These are phyloP conservation scores for Pseudopodoces humilis DNA, from an alignment of 2,113 vertebrate genomes.

Conservation along the genomic window DNA sequence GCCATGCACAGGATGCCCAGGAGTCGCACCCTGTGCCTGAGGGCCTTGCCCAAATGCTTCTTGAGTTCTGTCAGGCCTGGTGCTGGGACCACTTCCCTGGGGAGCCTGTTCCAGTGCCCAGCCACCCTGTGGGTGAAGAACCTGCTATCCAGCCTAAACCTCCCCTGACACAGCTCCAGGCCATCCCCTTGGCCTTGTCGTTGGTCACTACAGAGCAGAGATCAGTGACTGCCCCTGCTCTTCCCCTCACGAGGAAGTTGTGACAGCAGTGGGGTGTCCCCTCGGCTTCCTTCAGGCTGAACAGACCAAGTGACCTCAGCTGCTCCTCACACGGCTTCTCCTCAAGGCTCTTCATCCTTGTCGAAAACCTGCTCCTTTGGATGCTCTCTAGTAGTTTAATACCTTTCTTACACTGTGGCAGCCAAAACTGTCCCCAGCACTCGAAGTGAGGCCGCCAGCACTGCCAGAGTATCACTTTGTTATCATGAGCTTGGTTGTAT, in stretches of 20 bases:
- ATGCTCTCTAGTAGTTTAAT: accelerated
- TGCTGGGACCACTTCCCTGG: too few relatives aligned
- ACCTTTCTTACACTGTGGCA: not conserved
- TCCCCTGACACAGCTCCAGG: not conserved
- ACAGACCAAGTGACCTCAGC: too few relatives aligned
- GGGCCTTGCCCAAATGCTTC: not conserved
- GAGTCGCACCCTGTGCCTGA: not conserved
- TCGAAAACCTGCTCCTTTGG: not conserved
- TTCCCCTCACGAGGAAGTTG: not conserved
- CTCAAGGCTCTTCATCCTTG: not conserved
- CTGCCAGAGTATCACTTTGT: slow-evolving; percentile 1
- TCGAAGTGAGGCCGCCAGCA: accelerated
- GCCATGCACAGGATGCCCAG: not conserved
- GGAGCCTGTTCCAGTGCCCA: not conserved
- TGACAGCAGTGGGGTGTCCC: not conserved
- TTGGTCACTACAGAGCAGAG: not conserved
- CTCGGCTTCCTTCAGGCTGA: not conserved
- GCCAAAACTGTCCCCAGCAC: not conserved
- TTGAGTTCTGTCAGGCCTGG: too few relatives aligned
- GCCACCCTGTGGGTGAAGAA: not conserved
- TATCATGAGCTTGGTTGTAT: not conserved
- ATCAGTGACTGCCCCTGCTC: not conserved
- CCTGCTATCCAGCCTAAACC: not conserved
- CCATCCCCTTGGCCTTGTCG: not conserved
- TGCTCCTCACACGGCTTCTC: accelerated